phyloP scores from a whole-genome alignment of 2,888 invertebrate species.

The Epirrhoe alternata region DNA sequence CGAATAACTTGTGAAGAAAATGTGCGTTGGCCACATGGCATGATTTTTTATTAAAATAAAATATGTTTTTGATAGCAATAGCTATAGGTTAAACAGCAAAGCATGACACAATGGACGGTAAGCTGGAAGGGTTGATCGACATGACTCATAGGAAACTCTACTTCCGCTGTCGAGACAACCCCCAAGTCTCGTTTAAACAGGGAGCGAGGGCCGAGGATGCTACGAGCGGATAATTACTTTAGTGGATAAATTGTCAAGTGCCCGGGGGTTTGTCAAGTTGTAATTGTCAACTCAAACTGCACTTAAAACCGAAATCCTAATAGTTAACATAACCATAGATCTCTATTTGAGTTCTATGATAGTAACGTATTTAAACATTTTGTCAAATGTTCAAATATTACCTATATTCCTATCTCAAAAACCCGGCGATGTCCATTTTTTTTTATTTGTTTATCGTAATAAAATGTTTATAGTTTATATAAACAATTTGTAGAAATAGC shows the following conservation, averaged over 20 bases:
- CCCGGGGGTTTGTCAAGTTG: neutral
- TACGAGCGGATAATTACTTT: slow-evolving; percentile 2
- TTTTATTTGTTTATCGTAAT: too few species aligned
- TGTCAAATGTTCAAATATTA: neutral
- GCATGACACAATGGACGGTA: neutral
- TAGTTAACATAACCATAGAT: too few species aligned
- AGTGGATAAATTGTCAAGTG: slow-evolving; percentile 4
- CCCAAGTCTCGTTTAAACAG: neutral
- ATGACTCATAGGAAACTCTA: slow-evolving; percentile 17
- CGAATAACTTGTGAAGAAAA: neutral
- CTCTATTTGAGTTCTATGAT: too few species aligned
- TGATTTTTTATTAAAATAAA: neutral
- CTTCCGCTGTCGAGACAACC: slow-evolving; percentile 2
- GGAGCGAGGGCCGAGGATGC: slow-evolving; percentile 18
- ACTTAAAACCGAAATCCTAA: too few species aligned
- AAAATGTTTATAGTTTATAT: too few species aligned
- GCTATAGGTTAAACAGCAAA: neutral
- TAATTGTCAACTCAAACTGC: too few species aligned
- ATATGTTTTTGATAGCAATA: neutral
- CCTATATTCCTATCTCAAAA: neutral
- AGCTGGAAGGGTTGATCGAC: neutral
- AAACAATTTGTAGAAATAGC: too few species aligned
- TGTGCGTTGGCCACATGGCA: neutral
- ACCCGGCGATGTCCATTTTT: too few species aligned
- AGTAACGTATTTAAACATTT: neutral